Percentiles rank a stretch among this genome's conserved stretches.
phyloP scores from a whole-genome alignment of 2,797 vertebrate species.

The Gallinago solitaria region DNA sequence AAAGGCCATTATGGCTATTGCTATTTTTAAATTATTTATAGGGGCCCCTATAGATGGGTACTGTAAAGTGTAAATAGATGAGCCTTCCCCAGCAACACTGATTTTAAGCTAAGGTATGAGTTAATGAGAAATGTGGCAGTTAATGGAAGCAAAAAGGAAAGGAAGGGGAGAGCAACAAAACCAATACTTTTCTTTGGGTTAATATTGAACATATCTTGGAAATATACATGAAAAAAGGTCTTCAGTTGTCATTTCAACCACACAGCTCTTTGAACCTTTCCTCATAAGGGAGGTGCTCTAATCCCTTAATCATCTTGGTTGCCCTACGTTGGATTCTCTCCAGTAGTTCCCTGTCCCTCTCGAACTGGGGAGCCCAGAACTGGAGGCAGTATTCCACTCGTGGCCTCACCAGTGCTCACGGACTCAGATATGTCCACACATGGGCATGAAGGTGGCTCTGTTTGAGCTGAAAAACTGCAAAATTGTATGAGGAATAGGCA shows the following conservation, averaged over 20 bases:
- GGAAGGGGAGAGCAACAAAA: background rate
- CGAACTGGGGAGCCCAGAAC: too few relatives aligned
- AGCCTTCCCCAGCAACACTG: background rate
- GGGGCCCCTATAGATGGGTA: background rate
- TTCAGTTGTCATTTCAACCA: background rate
- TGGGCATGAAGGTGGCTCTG: background rate
- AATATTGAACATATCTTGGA: background rate
- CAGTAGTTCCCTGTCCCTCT: too few relatives aligned
- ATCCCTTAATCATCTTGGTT: too few relatives aligned
- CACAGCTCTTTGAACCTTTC: too few relatives aligned
- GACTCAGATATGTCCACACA: background rate
- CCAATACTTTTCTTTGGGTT: background rate
- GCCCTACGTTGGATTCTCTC: too few relatives aligned
- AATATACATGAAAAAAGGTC: background rate
- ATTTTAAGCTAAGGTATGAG: background rate
- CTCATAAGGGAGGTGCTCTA: too few relatives aligned
- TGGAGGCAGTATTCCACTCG: too few relatives aligned
- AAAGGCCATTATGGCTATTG: conserved; percentile 11
- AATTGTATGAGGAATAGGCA: background rate
- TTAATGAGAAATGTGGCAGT: background rate
- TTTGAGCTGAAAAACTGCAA: background rate
- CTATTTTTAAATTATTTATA: conserved; percentile 24
- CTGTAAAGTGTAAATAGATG: background rate
- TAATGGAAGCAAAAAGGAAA: background rate
- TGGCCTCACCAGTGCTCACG: background rate